Percentiles rank a stretch among this genome's conserved stretches.
Conservation (phyloP, 2,113 vertebrate species). For the Corynorhinus townsendii region DNA sequence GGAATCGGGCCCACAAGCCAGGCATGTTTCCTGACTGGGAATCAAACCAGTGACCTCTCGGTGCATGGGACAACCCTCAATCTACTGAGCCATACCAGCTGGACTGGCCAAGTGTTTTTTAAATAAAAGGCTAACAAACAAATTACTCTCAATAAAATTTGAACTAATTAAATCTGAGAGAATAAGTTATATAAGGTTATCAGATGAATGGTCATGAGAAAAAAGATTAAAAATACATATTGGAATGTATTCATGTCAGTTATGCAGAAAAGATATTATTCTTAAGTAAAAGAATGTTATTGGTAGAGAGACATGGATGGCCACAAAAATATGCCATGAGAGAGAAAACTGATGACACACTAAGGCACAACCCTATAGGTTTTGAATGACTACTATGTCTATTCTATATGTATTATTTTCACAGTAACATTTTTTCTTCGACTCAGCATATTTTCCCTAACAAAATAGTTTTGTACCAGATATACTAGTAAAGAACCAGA, state of each 20-base stretch:
- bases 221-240: not conserved
- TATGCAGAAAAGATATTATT: not conserved
- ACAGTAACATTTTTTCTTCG: not conserved
- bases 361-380: not conserved
- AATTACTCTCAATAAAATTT: not conserved
- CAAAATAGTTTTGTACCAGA: not conserved
- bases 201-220: not conserved
- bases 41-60: too few relatives aligned
- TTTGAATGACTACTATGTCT: not conserved
- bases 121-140: not conserved
- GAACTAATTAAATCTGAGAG: not conserved
- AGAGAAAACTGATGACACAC: not conserved
- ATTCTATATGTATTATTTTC: not conserved
- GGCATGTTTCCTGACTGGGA: too few relatives aligned
- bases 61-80: too few relatives aligned
- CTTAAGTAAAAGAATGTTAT: not conserved
- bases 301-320: not conserved
- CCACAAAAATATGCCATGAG: fast-evolving
- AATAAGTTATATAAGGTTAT: not conserved
- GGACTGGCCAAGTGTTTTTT: not conserved
- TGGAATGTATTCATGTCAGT: not conserved
- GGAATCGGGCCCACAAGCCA: too few relatives aligned
- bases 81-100: too few relatives aligned
- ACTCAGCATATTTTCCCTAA: not conserved
- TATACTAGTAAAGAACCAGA: not conserved